These are phyloP conservation scores for Terrapene triunguis DNA, from an alignment of 2,113 vertebrate genomes.

Conservation along the genomic window DNA sequence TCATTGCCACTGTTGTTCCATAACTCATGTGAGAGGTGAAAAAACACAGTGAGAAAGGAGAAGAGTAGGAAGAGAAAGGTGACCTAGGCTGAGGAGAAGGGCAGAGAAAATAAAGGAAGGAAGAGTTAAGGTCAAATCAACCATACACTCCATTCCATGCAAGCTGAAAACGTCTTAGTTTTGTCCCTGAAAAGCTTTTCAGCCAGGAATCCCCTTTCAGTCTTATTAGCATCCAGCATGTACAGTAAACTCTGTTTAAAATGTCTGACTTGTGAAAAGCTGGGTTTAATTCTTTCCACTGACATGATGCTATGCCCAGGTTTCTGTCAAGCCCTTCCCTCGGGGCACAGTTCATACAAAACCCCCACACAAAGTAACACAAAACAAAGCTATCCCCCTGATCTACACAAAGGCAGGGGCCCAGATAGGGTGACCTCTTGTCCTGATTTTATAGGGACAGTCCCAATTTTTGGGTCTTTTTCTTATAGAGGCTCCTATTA, in stretches of 20 bases:
- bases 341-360: too few species aligned
- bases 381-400: background rate
- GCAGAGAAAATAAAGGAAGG: background rate
- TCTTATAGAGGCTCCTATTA: too few species aligned
- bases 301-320: background rate
- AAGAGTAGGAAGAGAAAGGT: background rate
- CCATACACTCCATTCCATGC: background rate
- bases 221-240: fast-evolving
- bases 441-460: too few species aligned
- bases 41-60: background rate
- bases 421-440: too few species aligned
- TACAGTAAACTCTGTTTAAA: background rate
- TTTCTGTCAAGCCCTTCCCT: background rate
- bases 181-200: background rate
- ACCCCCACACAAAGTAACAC: too few species aligned
- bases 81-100: fast-evolving
- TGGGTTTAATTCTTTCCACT: too few species aligned
- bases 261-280: background rate
- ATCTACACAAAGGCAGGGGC: background rate
- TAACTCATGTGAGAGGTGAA: constrained; percentile 2
- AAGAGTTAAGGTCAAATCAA: constrained; percentile 10
- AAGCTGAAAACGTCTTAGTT: constrained; percentile 10
- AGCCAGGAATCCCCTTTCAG: constrained; percentile 36
- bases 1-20: constrained; percentile 55
- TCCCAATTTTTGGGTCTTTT: too few species aligned